Evolutionary conservation across 2,888 invertebrate species (phyloP), one percentile per base, ranked within the genome.

Genomic region (Diarsia mendica): DNA sequence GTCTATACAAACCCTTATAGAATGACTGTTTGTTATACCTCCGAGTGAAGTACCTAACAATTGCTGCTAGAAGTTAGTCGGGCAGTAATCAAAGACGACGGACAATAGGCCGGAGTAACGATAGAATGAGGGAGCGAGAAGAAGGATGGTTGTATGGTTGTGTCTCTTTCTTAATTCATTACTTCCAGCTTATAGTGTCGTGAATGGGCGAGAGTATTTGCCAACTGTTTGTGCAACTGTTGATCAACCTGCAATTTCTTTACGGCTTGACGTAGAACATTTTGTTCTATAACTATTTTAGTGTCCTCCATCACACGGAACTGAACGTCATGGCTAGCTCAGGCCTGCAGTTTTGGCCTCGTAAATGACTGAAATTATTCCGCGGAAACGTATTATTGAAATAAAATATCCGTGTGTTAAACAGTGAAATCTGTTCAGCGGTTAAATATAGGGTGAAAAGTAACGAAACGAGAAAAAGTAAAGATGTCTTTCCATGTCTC

Each of bases 61-160:
- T 80, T 71, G 77, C 23, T 65, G 67, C 49, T 46, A 81, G 81
- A 76, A 67, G 70, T 70, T 77, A 72, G 64, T 71, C 64, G 33
- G n/a, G 0, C 46, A 77, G 23, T 77, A 61, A 77, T 77, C 77
- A 67, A 77, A 68, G 72, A 49, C 5, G 20, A 33, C 13, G 58
- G 64, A 77, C 77, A 80, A 77, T 72, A 76, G 70, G 10, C 23
- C 3, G 28, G 23, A 55, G 10, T 33, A 39, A 1, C 15, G 33
- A 58, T 55, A 63, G 33, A 20, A 39, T 9, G 48, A 8, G 23
- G 39, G 48, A 81, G 58, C 3, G 61, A 53, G 75, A 58, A 23
- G n/a, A 28, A 48, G 1, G 11, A 9, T 0, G 18, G 28, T 53
- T 63, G 9, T 15, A 1, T 65, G 3, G 46, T n/a, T 44, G 9